Evolutionary conservation across 1,140 invertebrate species (phyloP).

Genomic region (Formica exsecta): DNA sequence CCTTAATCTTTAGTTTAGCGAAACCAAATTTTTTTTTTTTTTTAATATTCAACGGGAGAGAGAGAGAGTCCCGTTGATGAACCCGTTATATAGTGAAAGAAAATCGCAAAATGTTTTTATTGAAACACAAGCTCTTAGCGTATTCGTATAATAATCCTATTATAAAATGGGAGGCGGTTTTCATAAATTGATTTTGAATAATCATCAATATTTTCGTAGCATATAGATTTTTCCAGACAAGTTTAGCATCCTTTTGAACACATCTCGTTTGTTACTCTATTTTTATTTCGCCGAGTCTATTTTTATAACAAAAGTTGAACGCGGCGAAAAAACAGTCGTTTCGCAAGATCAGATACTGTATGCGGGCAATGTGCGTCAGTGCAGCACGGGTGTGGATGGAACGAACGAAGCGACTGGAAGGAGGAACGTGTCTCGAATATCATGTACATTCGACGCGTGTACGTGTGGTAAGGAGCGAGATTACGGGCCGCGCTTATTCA

Average conservation of each 20-base stretch:
- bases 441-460: conserved; percentile 24
- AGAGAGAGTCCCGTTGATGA: too few species aligned
- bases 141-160: not conserved
- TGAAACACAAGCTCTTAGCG: not conserved
- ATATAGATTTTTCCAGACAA: not conserved
- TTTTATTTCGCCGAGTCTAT: not conserved
- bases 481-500: conserved; percentile 50
- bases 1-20: not conserved
- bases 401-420: conserved; percentile 26
- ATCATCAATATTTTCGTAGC: not conserved
- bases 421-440: conserved; percentile 59
- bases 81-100: not conserved
- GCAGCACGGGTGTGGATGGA: not conserved
- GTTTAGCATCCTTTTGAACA: not conserved
- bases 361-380: conserved; percentile 8
- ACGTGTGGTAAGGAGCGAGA: conserved; percentile 46
- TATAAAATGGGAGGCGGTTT: not conserved
- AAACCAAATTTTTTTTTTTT: not conserved
- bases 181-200: not conserved
- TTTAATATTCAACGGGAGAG: not conserved
- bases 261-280: not conserved
- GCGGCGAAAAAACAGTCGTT: conserved; percentile 14
- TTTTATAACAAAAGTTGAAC: conserved; percentile 4
- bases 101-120: not conserved
- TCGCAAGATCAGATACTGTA: conserved; percentile 20